Evolutionary conservation across 2,113 vertebrate genomes (phyloP).

Genomic region (Brachypodius melanocephalos): DNA sequence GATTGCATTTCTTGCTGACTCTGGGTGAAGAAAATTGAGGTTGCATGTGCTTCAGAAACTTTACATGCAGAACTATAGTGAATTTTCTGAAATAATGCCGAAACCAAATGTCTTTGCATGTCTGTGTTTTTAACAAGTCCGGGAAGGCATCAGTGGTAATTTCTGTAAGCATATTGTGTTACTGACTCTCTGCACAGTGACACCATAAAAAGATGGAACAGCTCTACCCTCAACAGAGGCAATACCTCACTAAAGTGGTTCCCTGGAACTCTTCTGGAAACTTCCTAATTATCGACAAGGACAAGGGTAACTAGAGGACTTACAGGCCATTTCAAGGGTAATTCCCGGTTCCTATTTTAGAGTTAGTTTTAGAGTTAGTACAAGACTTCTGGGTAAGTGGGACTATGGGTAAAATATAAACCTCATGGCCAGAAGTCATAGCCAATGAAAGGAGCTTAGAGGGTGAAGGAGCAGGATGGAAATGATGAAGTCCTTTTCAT

Average conservation of each 20-base stretch:
- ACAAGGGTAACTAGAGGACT: neutral
- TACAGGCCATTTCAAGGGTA: neutral
- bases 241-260: neutral
- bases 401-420: neutral
- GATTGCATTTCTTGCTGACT: constrained; percentile 27
- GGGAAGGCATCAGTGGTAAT: neutral
- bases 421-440: neutral
- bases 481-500: neutral
- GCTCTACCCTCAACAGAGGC: neutral
- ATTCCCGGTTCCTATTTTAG: neutral
- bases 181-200: neutral
- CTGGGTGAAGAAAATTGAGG: constrained; percentile 6
- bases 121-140: neutral
- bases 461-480: neutral
- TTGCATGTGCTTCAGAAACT: neutral
- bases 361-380: neutral
- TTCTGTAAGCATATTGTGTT: neutral
- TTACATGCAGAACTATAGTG: neutral
- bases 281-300: neutral
- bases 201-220: neutral
- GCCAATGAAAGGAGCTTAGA: neutral
- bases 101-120: neutral
- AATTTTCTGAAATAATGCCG: neutral
- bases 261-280: neutral
- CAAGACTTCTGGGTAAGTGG: neutral